Percentiles rank a stretch among this genome's conserved stretches.
These are phyloP conservation scores for Bombus pyrosoma DNA, from an alignment of 1,140 invertebrate genomes.

Conservation along the genomic window DNA sequence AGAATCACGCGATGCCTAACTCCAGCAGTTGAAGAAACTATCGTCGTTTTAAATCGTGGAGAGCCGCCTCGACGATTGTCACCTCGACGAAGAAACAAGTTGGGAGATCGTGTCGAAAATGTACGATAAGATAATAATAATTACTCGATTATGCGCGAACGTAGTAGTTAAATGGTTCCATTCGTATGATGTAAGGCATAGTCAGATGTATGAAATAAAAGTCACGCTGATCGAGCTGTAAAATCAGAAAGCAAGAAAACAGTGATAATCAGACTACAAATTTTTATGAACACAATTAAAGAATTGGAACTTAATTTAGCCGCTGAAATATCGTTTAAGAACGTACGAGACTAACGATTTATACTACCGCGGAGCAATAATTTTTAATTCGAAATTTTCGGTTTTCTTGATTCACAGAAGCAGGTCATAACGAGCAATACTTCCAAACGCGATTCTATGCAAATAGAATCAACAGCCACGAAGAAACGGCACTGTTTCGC, in stretches of 20 bases:
- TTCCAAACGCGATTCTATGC: neutral
- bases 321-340: too few species aligned
- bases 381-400: neutral
- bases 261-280: neutral
- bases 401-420: neutral
- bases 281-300: neutral
- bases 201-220: too few species aligned
- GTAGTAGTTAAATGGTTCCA: neutral
- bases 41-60: neutral
- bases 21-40: neutral
- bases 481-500: neutral
- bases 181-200: too few species aligned
- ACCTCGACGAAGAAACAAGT: neutral
- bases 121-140: too few species aligned
- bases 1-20: neutral
- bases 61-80: too few species aligned
- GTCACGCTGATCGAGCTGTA: too few species aligned
- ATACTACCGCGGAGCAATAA: neutral
- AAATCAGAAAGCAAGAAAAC: neutral
- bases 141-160: too few species aligned
- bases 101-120: too few species aligned
- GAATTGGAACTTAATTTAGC: neutral
- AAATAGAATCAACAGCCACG: neutral
- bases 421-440: neutral
- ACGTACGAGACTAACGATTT: neutral